Evolutionary conservation across 92 coral and sea anemone genomes (phyloP), one percentile per base, ranked within the genome.

Genomic region (Blastomussa wellsi): DNA sequence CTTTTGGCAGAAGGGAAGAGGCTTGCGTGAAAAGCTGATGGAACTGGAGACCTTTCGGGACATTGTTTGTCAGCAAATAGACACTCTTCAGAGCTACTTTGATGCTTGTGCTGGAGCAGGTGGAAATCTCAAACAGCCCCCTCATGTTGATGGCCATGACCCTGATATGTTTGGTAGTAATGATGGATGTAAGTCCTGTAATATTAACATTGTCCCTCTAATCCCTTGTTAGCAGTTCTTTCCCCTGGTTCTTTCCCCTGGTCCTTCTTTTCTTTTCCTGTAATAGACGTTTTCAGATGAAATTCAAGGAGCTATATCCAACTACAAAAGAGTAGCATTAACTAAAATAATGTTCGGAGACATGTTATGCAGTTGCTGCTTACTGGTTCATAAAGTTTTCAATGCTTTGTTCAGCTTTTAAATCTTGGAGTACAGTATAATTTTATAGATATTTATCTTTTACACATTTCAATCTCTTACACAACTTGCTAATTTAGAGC

Each of bases 11-110:
- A 97, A 97, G 59, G 96, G 94, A 13, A 93, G 98, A 60, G 96
- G 99, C 48, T 88, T 97, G 74, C 90, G 99, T 44, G 99, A 97
- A 70, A 97, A 97, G 84, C 81, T 97, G 72, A 90, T 97, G 95
- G 99, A 97, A 75, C 83, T 97, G 64, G 99, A 95, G 76, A 97
- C 99, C 17, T 97, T 97, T 51, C 83, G 95, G 68, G 99, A 97
- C 74, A 97, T 97, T 85, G 94, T 97, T 66, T 94, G 98, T 65
- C 97, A 95, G 60, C 99, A 97, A 82, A 92, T 97, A 53, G 99
- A 97, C 87, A 97, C 99, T 8, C 91, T 97, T 10, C 99, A 97
- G 81, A 65, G 90, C 33, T 97, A 94, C 86, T 97, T 97, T 90
- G 99, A 97, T 81, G 92, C 93, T n/a, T 97, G 99, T 90, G 91